Conservation (phyloP, 2,797 vertebrate species). For the Xenops minutus region DNA sequence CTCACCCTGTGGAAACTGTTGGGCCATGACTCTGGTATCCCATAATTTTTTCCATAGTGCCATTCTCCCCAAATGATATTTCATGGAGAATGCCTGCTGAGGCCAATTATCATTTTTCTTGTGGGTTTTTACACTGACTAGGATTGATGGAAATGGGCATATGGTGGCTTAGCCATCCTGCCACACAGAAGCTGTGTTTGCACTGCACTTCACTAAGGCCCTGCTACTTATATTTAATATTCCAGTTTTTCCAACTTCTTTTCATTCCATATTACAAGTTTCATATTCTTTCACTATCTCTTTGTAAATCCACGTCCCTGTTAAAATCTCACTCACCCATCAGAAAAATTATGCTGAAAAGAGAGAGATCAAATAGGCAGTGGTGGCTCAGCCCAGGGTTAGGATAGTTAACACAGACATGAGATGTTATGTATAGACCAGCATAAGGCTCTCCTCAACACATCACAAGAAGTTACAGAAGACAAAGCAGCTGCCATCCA, state of each 20-base stretch:
- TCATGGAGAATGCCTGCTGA: not conserved
- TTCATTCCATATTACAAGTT: not conserved
- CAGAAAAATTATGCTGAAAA: not conserved
- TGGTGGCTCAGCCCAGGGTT: not conserved
- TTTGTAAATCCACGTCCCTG: not conserved
- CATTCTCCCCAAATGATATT: not conserved
- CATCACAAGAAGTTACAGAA: not conserved
- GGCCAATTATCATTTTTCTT: not conserved
- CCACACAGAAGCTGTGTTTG: not conserved
- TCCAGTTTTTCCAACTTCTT: not conserved
- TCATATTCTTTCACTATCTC: not conserved
- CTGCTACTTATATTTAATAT: not conserved
- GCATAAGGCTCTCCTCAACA: not conserved
- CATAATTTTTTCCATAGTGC: not conserved
- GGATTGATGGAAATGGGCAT: not conserved
- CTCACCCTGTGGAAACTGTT: not conserved
- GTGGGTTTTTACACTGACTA: not conserved
- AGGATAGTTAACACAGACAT: not conserved
- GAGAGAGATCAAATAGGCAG: not conserved
- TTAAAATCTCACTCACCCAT: not conserved
- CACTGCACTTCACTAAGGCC: not conserved
- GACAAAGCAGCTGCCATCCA: not conserved
- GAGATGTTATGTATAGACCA: not conserved
- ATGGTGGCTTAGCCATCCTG: not conserved
- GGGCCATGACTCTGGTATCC: not conserved